phyloP scores from a whole-genome alignment of 2,888 invertebrate genomes.

The Drosophila stalkeri region DNA sequence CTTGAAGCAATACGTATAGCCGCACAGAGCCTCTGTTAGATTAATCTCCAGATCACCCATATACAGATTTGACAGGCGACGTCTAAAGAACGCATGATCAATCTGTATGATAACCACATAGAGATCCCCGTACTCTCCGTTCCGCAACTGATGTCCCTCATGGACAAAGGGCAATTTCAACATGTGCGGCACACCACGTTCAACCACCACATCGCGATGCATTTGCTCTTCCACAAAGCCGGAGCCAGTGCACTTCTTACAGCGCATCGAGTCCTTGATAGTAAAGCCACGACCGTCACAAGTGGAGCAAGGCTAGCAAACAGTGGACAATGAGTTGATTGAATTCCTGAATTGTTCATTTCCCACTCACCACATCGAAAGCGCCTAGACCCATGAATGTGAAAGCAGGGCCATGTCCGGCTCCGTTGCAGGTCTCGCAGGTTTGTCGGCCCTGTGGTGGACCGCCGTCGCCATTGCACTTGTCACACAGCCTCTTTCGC shows the following conservation, averaged over 20 bases:
- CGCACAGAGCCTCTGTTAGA: constrained; percentile 95
- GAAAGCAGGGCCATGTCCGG: constrained; percentile 83
- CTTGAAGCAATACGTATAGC: constrained; percentile 92
- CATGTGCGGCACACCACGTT: constrained; percentile 94
- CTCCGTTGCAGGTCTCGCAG: constrained; percentile 77
- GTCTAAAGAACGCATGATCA: constrained; percentile 91
- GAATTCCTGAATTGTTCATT: neutral
- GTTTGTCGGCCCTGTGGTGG: constrained; percentile 65
- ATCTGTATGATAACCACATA: constrained; percentile 94
- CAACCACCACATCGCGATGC: constrained; percentile 94
- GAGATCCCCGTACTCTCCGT: constrained; percentile 94
- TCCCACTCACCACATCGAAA: constrained; percentile 87
- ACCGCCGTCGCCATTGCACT: constrained; percentile 83
- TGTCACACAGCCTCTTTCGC: constrained; percentile 77
- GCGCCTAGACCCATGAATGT: constrained; percentile 84
- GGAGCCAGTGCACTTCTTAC: constrained; percentile 92
- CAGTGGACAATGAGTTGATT: neutral
- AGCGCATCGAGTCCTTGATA: constrained; percentile 93
- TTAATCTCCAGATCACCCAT: constrained; percentile 90
- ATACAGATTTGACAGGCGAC: constrained; percentile 90
- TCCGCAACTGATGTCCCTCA: constrained; percentile 96
- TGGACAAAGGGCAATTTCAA: constrained; percentile 94
- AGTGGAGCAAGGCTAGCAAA: constrained; percentile 86
- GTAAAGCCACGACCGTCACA: constrained; percentile 90
- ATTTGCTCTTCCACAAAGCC: constrained; percentile 93